These are phyloP conservation scores for Buceros bicornis DNA, from an alignment of 2,797 vertebrate genomes.

Conservation along the genomic window DNA sequence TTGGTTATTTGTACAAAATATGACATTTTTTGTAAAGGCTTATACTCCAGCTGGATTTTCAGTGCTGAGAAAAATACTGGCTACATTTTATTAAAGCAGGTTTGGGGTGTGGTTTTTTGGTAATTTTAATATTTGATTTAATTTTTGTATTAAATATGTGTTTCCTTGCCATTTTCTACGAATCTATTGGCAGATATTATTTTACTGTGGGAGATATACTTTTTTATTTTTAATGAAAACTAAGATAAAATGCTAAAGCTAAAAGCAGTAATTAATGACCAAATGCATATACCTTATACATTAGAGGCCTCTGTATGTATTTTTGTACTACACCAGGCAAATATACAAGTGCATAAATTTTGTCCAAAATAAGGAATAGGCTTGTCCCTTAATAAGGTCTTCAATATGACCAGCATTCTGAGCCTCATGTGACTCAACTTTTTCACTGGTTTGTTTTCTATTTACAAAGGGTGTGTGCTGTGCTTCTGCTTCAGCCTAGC, in stretches of 20 bases:
- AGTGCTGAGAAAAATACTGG: background rate
- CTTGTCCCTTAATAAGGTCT: background rate
- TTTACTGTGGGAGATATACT: background rate
- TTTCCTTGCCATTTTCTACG: background rate
- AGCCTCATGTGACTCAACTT: background rate
- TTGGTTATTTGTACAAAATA: conserved; percentile 22
- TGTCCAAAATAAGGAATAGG: background rate
- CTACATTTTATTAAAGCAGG: background rate
- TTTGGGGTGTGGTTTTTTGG: background rate
- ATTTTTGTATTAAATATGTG: conserved; percentile 9
- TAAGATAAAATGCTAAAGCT: background rate
- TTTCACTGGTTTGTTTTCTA: background rate
- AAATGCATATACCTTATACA: background rate
- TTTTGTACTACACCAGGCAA: background rate
- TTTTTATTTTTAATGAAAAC: background rate
- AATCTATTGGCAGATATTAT: background rate
- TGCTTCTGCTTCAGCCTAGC: conserved; percentile 23
- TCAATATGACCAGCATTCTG: fast-evolving
- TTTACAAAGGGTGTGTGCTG: background rate
- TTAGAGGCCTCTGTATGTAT: background rate
- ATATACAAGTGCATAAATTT: background rate
- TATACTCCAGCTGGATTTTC: conserved; percentile 20
- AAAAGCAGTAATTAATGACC: background rate
- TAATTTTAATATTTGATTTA: conserved; percentile 9
- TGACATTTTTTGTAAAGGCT: conserved; percentile 17